Evolutionary conservation across 2,888 invertebrate genomes (phyloP), one percentile per base, ranked within the genome.

Genomic region (Agrochola circellaris): DNA sequence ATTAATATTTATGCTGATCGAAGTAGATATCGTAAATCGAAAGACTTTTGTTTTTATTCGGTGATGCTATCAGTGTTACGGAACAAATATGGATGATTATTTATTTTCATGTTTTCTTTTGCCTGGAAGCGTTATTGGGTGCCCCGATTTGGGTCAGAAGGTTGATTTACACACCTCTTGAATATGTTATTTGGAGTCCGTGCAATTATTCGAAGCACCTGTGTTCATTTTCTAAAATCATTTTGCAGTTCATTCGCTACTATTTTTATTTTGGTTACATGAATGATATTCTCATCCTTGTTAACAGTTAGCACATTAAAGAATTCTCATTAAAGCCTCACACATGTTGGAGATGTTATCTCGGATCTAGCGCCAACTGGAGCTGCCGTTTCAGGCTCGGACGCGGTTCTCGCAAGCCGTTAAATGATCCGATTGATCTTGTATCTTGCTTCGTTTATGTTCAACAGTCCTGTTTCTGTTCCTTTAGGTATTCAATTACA

Each of bases 1-100:
- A 86, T 91, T 92, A 91, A 94, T 94, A 95, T 95, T 95, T 94
- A 95, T 95, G 93, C 89, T 92, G 95, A 94, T 95, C 92, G 91
- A 90, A 90, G 89, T 74, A 82, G 93, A 93, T 92, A 92, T 87
- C 61, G 77, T 88, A 86, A 90, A 90, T 89, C 82, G 73, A 79
- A 82, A 86, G 83, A 84, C 83, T 87, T 79, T 87, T 84, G 81
- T 87, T 90, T 84, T 88, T 89, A 73, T 88, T 85, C 65, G 73
- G 66, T 45, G 82, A 76, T 85, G 73, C 61, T 83, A 82, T 85
- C 77, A 71, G 72, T 82, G 79, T 79, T 85, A 76, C 72, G 78
- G 65, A 83, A 78, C 81, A 86, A 87, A 86, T 78, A 80, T 78
- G 68, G 60, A 34, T 77, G 74, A 75, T 77, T 79, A 77, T 76